Conservation (phyloP, 2,888 invertebrate species). For the Beris chalybata region DNA sequence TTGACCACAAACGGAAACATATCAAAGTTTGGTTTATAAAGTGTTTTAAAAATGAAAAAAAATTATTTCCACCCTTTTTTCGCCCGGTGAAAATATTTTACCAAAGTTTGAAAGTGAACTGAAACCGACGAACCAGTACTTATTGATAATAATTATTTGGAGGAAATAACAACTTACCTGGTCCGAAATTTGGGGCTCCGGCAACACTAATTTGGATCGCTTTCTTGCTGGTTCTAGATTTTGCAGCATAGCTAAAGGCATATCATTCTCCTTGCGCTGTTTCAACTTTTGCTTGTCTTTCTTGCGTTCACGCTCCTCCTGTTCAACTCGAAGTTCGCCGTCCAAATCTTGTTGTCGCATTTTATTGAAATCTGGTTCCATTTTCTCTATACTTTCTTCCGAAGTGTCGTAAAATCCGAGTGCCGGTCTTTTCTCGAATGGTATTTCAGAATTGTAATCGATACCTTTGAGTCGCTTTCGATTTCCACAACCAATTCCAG, state of each 20-base stretch:
- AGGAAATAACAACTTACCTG: conserved; percentile 56
- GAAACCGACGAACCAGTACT: too few relatives aligned
- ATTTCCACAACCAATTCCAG: conserved; percentile 74
- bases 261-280: conserved; percentile 93
- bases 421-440: conserved; percentile 94
- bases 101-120: too few relatives aligned
- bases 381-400: conserved; percentile 83
- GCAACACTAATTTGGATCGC: conserved; percentile 92
- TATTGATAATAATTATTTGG: too few relatives aligned
- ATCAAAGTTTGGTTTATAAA: too few relatives aligned
- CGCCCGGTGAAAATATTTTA: too few relatives aligned
- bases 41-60: too few relatives aligned
- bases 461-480: conserved; percentile 75
- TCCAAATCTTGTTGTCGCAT: conserved; percentile 91
- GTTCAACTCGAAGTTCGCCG: conserved; percentile 86
- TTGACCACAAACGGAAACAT: too few relatives aligned
- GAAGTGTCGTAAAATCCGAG: conserved; percentile 94
- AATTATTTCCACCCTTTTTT: too few relatives aligned
- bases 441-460: conserved; percentile 96
- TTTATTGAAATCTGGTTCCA: conserved; percentile 86
- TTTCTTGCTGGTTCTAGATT: conserved; percentile 89
- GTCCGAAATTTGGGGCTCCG: conserved; percentile 96
- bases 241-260: conserved; percentile 85
- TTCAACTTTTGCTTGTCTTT: conserved; percentile 96
- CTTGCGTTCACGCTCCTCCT: conserved; percentile 89